A percentile compares a stretch with the other conserved stretches of the same genome.
These are phyloP conservation scores for Smittia aterrima DNA, from an alignment of 2,888 invertebrate species.

Conservation along the genomic window DNA sequence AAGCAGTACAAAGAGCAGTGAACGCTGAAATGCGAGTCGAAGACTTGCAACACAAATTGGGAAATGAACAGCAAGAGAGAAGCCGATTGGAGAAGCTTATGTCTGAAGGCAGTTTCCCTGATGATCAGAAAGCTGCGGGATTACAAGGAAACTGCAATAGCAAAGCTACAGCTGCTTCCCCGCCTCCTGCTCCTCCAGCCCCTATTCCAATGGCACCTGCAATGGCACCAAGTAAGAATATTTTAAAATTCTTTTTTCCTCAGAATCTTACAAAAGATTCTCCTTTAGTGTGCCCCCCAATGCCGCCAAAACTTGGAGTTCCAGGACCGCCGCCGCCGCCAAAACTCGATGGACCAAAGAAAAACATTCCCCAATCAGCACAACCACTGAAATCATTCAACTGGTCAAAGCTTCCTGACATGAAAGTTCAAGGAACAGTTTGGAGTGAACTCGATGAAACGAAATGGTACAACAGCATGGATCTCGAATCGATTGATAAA, in stretches of 20 bases:
- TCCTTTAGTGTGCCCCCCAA: conserved; percentile 54
- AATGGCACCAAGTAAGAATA: conserved; percentile 46
- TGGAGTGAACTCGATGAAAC: conserved; percentile 94
- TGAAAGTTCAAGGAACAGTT: conserved; percentile 87
- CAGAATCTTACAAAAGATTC: conserved; percentile 48
- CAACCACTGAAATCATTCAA: conserved; percentile 95
- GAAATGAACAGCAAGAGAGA: conserved; percentile 76
- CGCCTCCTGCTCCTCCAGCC: conserved; percentile 48
- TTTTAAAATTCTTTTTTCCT: background rate
- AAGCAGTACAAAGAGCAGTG: conserved; percentile 72
- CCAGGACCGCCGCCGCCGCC: conserved; percentile 55
- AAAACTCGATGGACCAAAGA: conserved; percentile 64
- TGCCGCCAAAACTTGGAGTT: conserved; percentile 43
- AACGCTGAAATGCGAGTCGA: conserved; percentile 59
- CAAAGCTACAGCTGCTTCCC: conserved; percentile 57
- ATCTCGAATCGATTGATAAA: conserved; percentile 86
- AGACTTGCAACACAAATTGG: conserved; percentile 65
- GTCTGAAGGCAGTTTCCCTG: conserved; percentile 87
- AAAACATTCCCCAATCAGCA: conserved; percentile 89
- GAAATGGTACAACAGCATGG: conserved; percentile 87
- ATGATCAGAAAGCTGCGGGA: conserved; percentile 80
- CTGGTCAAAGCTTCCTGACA: conserved; percentile 93
- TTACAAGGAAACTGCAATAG: conserved; percentile 56
- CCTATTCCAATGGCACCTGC: conserved; percentile 51
- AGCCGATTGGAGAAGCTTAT: conserved; percentile 80